phyloP scores from a whole-genome alignment of 2,888 invertebrate genomes.

The Criorhina ranunculi region DNA sequence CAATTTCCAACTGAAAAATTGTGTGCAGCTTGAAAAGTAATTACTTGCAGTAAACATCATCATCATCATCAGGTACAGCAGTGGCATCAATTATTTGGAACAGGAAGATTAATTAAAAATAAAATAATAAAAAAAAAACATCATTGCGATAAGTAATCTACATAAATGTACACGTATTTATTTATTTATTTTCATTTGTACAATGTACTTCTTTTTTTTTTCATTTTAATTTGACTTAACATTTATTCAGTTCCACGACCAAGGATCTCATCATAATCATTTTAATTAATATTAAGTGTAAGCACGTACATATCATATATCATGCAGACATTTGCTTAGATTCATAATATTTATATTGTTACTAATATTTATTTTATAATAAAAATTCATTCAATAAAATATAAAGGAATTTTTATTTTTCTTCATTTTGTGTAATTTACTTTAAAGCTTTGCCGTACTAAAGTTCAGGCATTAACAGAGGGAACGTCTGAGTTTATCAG shows the following conservation, averaged over 20 bases:
- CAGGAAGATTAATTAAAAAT: slow-evolving; percentile 7
- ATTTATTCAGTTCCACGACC: slow-evolving; percentile 3
- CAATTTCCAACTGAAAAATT: neutral
- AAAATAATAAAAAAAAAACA: neutral
- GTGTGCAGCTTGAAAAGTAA: too few species aligned
- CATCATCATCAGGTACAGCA: too few species aligned
- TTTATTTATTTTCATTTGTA: slow-evolving; percentile 31
- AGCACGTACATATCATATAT: slow-evolving; percentile 17
- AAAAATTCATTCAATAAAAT: slow-evolving; percentile 29
- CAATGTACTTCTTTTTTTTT: too few species aligned
- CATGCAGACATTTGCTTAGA: slow-evolving; percentile 2
- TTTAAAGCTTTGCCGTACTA: too few species aligned
- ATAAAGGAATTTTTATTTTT: neutral
- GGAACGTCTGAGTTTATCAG: too few species aligned
- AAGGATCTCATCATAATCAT: slow-evolving; percentile 36
- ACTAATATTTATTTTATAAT: slow-evolving; percentile 30
- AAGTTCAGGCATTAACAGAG: too few species aligned
- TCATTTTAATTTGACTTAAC: slow-evolving; percentile 3
- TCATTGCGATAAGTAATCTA: slow-evolving; percentile 1
- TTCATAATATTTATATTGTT: slow-evolving; percentile 25
- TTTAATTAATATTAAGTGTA: slow-evolving; percentile 23
- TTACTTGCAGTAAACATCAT: too few species aligned
- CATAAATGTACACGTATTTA: slow-evolving; percentile 3
- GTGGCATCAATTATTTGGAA: slow-evolving; percentile 10
- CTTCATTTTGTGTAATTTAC: neutral